Conservation (phyloP, 1,140 invertebrate species). For the Bombus picipes region DNA sequence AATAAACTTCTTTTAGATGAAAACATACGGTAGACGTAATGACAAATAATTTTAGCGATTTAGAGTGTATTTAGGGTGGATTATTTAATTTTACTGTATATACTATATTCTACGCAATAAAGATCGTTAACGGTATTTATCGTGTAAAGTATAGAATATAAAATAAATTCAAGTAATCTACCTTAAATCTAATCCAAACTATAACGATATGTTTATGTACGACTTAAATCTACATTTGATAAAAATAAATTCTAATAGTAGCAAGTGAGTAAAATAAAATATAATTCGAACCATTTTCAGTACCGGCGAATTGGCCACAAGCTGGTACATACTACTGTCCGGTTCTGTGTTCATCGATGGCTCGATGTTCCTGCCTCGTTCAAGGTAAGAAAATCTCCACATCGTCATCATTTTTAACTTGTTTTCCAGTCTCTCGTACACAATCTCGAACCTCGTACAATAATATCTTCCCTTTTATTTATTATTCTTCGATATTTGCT, state of each 20-base stretch:
- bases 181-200: no score
- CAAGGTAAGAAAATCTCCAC: constrained; percentile 86
- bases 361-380: constrained; percentile 92
- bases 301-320: constrained; percentile 90
- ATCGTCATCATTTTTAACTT: constrained; percentile 34
- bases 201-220: no score
- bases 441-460: background rate
- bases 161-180: no score
- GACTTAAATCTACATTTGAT: no score
- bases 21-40: background rate
- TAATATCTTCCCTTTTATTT: background rate
- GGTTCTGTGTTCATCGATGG: constrained; percentile 95
- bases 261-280: no score
- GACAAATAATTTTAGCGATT: no score
- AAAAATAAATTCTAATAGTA: no score
- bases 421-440: background rate
- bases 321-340: constrained; percentile 93
- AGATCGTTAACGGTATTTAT: no score
- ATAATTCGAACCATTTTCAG: constrained; percentile 82
- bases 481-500: background rate
- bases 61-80: no score
- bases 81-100: no score
- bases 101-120: no score
- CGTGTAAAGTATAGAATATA: no score
- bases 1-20: background rate